A percentile compares a stretch with the other conserved stretches of the same genome.
Conservation (phyloP, 2,888 invertebrate genomes). For the Unio delphinus region DNA sequence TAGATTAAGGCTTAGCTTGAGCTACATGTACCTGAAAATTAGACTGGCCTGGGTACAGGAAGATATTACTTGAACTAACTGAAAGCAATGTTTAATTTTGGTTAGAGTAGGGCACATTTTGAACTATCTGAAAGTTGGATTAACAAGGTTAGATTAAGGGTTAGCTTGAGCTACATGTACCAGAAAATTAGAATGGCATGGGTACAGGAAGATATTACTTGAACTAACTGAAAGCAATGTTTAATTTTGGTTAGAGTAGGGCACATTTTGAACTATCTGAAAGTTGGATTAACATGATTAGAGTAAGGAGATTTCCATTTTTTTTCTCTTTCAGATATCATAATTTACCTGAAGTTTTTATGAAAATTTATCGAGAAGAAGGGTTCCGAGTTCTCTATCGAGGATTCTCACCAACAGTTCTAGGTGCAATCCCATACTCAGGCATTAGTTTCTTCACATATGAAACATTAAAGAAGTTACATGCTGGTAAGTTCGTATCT, state of each 20-base stretch:
- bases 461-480: constrained; percentile 88
- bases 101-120: background rate
- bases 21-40: too few species aligned
- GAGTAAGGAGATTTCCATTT: background rate
- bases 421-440: constrained; percentile 96
- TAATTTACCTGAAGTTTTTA: constrained; percentile 70
- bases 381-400: constrained; percentile 85
- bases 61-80: background rate
- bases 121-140: too few species aligned
- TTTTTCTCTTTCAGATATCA: constrained; percentile 58
- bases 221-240: too few species aligned
- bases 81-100: background rate
- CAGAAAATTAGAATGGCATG: too few species aligned
- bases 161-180: too few species aligned
- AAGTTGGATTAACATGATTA: background rate
- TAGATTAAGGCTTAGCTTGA: too few species aligned
- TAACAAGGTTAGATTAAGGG: too few species aligned
- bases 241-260: too few species aligned
- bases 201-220: too few species aligned
- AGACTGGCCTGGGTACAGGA: too few species aligned
- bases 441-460: constrained; percentile 98
- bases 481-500: constrained; percentile 53
- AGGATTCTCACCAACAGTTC: constrained; percentile 90
- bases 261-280: background rate
- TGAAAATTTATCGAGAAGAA: constrained; percentile 82